Evolutionary conservation across 2,113 vertebrate species (phyloP), one percentile per base, ranked within the genome.

Genomic region (Pelmatolapia mariae): DNA sequence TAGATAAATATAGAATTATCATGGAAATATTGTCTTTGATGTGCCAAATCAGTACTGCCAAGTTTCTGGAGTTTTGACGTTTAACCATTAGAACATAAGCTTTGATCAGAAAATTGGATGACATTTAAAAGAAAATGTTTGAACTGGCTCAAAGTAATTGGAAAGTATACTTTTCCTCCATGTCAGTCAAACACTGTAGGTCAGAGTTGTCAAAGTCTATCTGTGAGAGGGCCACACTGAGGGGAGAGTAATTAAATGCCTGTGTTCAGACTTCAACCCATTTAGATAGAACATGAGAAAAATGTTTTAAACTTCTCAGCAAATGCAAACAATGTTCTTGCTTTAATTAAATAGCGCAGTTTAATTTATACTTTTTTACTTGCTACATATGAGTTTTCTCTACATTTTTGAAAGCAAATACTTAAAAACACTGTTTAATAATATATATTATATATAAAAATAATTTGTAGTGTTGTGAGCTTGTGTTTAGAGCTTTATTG

Each of bases 91-190:
- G 31, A 52, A 50, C 19, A 57, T 10, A 18, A 24, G 43, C 83
- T 79, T 68, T 56, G 79, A 85, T 80, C 56, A 36, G 52, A 73
- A 61, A 61, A 61, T 73, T 38, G 19, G 22, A 38, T 86, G 89
- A 71, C 84, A 89, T 86, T 88, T 78, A 15, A 81, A 76, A 45
- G 10, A 38, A 52, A 84, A 38, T 80, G 81, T 81, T 76, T 84
- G 82, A 80, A 87, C 47, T 45, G 36, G 45, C 59, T 86, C 36
- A 80, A 79, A 86, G 84, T 84, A 52, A 86, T 91, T 88, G 50
- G 10, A 83, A 86, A 78, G 47, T 83, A 45, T 87, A 31, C 80
- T 90, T 88, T 84, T 9, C 22, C 22, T 31, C 19, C 54, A 33
- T 53, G 80, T 79, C 52, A 22, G 80, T 86, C 81, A 84, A 84